Conservation (phyloP, 2,888 invertebrate species). For the Hydriomena furcata region DNA sequence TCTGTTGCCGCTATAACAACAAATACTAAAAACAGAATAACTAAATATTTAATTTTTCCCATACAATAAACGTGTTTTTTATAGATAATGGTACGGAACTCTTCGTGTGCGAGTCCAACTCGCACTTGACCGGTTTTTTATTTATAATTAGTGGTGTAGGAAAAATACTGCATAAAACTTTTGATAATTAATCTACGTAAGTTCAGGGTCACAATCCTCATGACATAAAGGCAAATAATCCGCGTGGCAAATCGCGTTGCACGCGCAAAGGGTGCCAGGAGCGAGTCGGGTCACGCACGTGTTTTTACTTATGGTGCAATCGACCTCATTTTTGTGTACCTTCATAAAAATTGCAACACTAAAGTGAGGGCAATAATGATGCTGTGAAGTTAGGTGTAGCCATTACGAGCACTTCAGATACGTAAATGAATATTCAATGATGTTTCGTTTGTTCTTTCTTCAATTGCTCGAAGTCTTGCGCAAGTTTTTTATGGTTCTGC, state of each 20-base stretch:
- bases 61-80: no score
- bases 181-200: no score
- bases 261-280: conserved; percentile 50
- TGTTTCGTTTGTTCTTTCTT: background rate
- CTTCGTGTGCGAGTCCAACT: no score
- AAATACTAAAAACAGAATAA: no score
- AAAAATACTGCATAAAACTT: no score
- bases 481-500: background rate
- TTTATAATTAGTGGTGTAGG: no score
- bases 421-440: conserved; percentile 3
- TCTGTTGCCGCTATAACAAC: no score
- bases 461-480: background rate
- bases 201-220: conserved; percentile 33
- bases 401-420: conserved; percentile 7
- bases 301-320: conserved; percentile 34
- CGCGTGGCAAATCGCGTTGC: conserved; percentile 51
- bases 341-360: conserved; percentile 43
- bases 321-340: conserved; percentile 49
- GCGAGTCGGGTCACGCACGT: conserved; percentile 55
- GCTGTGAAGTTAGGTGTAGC: conserved; percentile 23
- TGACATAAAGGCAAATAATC: conserved; percentile 48
- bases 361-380: conserved; percentile 29
- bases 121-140: no score
- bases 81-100: no score
- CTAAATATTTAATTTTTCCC: no score